phyloP scores from a whole-genome alignment of 2,888 invertebrate species.

The Acleris emargana region DNA sequence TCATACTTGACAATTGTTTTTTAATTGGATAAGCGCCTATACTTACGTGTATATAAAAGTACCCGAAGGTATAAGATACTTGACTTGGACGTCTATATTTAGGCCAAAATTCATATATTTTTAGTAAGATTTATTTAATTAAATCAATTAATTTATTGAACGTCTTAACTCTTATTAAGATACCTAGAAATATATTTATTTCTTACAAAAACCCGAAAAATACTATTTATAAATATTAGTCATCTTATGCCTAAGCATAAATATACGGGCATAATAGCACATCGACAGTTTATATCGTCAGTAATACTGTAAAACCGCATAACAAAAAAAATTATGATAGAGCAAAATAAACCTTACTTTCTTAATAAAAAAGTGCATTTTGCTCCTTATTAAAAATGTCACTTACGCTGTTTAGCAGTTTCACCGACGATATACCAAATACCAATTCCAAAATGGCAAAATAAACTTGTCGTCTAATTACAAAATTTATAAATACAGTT shows the following conservation, averaged over 20 bases:
- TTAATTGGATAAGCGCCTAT: neutral
- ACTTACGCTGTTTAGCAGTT: too few species aligned
- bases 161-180: neutral
- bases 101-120: neutral
- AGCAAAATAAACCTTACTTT: too few species aligned
- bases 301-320: too few species aligned
- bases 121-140: neutral
- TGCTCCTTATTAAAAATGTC: too few species aligned
- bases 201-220: neutral
- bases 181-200: neutral
- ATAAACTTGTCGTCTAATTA: too few species aligned
- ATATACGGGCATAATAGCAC: neutral
- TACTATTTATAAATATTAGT: neutral
- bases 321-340: too few species aligned
- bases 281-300: too few species aligned
- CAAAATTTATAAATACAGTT: too few species aligned
- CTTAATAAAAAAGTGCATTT: too few species aligned
- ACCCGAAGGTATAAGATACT: constrained; percentile 3
- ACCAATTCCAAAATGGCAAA: too few species aligned
- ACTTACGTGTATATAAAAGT: neutral
- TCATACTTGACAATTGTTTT: neutral
- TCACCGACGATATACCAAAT: too few species aligned
- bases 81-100: neutral
- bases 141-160: neutral
- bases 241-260: neutral